Base-by-base conservation (phyloP, 2,888 invertebrate genomes). In the Arge pagana region DNA sequence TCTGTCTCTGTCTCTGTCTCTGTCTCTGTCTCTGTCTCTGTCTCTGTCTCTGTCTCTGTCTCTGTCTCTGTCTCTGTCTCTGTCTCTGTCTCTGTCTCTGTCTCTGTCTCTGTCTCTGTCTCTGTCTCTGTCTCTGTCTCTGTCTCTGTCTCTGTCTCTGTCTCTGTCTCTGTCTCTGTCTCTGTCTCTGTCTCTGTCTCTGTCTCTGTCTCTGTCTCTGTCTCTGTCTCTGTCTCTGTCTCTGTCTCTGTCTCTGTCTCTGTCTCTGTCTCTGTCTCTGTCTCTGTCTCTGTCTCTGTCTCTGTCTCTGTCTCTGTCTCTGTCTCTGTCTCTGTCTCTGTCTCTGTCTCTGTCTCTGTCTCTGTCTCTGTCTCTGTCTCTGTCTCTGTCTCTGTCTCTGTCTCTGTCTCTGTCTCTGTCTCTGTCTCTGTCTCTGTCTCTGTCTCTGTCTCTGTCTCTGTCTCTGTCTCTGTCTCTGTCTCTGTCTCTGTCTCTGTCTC, bases 301-400 rank as follows among this genome's bases (percentile, higher is more conserved):
- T 35, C 45, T 36, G 37, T 45, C 45, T 45, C 37, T 48, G 4
- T 41, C 48, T 41, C 48, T 23, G 23, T 41, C 48, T 41, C 48
- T 40, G 39, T 41, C 48, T 48, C 48, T 41, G 4, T 48, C 4
- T 48, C 48, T 41, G 4, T 48, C 37, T 48, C 48, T 48, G 7
- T 48, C 37, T 48, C 19, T 19, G 4, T 48, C 37, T 40, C 48
- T 48, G 5, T 40, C 6, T 41, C 48, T 15, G 4, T 41, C 24
- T 41, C 37, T 40, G 18, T 48, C 48, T 48, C 48, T 19, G 11
- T 10, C 21, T 21, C 28, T 26, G 28, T 8, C 28, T 26, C 28
- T 26, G 28, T 10, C 28, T 26, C 28, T 26, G 28, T 10, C 28
- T 26, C 28, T 26, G 28, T 10, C 28, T 26, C 28, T 26, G 28